Conservation (phyloP, 2,888 invertebrate species). For the Mythimna vitellina region DNA sequence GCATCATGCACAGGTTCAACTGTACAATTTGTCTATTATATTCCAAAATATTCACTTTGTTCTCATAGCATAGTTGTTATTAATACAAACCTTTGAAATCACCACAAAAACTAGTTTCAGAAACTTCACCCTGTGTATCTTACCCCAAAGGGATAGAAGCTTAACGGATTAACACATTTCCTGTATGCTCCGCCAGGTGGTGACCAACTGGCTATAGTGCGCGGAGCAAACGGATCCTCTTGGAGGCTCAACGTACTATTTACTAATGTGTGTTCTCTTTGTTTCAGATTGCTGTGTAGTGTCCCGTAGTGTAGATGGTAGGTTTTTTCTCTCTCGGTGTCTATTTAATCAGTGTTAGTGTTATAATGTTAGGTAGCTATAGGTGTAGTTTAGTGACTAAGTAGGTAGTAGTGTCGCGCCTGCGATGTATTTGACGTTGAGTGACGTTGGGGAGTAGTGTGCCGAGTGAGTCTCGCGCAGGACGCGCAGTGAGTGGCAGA, state of each 20-base stretch:
- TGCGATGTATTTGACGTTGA: conserved; percentile 36
- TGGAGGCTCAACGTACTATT: conserved; percentile 12
- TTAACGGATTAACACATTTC: conserved; percentile 39
- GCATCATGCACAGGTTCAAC: background rate
- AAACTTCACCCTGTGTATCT: background rate
- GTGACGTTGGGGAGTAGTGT: conserved; percentile 24
- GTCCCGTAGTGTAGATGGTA: conserved; percentile 43
- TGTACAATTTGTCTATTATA: background rate
- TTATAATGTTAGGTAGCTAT: conserved; percentile 47
- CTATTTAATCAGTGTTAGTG: conserved; percentile 50
- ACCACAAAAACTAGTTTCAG: conserved; percentile 22
- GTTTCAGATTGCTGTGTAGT: conserved; percentile 65
- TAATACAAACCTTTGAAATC: conserved; percentile 12
- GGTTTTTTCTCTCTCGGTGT: conserved; percentile 47
- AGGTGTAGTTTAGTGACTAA: conserved; percentile 35
- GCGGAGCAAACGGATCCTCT: conserved; percentile 21
- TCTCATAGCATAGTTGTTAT: background rate
- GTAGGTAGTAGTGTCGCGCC: conserved; percentile 20
- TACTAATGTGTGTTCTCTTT: conserved; percentile 49
- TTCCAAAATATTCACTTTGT: background rate
- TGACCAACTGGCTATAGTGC: background rate
- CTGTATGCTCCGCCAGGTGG: conserved; percentile 2
- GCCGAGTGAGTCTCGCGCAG: background rate
- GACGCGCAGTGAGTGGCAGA: conserved; percentile 10
- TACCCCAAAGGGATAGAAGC: conserved; percentile 24